phyloP scores from a whole-genome alignment of 2,113 vertebrate species.

The Gila orcuttii region DNA sequence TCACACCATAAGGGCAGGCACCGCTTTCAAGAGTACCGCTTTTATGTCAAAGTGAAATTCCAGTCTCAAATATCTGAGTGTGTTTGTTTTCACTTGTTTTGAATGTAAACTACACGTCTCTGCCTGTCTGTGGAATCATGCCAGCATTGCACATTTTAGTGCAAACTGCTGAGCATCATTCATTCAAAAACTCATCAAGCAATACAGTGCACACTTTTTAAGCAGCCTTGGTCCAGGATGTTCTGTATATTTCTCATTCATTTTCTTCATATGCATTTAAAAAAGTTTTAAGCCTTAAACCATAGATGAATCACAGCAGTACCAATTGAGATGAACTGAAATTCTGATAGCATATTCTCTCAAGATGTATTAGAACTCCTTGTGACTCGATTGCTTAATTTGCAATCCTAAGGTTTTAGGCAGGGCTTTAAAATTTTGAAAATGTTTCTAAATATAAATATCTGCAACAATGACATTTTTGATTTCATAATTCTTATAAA shows the following conservation, averaged over 20 bases:
- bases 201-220: not conserved
- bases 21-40: not conserved
- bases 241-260: not conserved
- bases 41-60: constrained; percentile 4
- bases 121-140: constrained; percentile 1
- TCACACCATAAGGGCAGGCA: not conserved
- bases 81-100: constrained; percentile 26
- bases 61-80: constrained; percentile 1
- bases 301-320: not conserved
- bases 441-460: not conserved
- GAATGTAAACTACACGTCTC: constrained; percentile 6
- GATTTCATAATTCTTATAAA: too few relatives aligned
- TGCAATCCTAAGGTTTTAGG: not conserved
- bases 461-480: not conserved
- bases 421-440: not conserved
- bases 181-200: not conserved
- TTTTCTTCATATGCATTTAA: not conserved
- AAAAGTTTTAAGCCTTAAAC: not conserved
- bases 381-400: not conserved
- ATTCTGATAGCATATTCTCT: not conserved
- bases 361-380: not conserved
- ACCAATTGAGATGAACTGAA: not conserved
- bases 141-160: not conserved
- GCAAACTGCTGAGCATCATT: not conserved
- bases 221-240: not conserved